Evolutionary conservation across 2,888 invertebrate genomes (phyloP).

Genomic region (Pecten maximus): DNA sequence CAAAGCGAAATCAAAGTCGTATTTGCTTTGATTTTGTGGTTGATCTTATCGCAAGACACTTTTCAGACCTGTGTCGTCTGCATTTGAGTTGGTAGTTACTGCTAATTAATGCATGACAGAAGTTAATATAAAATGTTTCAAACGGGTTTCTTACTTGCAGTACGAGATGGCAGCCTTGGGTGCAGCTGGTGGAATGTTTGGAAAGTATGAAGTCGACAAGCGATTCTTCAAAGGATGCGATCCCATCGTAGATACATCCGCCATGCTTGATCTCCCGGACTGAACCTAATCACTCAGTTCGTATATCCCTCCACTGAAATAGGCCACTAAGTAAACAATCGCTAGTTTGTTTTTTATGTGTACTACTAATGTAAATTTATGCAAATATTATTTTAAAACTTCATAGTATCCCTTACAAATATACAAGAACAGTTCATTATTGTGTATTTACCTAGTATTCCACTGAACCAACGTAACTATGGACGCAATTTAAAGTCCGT

Average conservation of each 20-base stretch:
- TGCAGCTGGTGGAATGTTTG: slow-evolving; percentile 69
- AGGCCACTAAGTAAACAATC: slow-evolving; percentile 13
- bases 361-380: background rate
- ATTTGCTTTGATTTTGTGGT: background rate
- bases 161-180: slow-evolving; percentile 72
- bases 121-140: background rate
- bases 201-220: slow-evolving; percentile 70
- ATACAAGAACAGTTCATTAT: background rate
- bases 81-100: background rate
- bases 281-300: background rate
- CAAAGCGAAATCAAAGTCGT: background rate
- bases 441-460: background rate
- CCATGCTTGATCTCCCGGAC: slow-evolving; percentile 54
- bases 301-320: background rate
- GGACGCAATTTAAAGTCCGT: slow-evolving; percentile 41
- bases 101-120: background rate
- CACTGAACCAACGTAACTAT: slow-evolving; percentile 42
- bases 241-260: slow-evolving; percentile 64
- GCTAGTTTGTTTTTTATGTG: background rate
- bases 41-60: background rate
- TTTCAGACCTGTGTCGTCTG: background rate
- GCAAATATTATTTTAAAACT: background rate
- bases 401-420: background rate
- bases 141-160: slow-evolving; percentile 63
- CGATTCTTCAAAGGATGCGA: slow-evolving; percentile 55